Evolutionary conservation across 1,140 invertebrate species (phyloP), one percentile per base, ranked within the genome.

Genomic region (Neodiprion pinetum): DNA sequence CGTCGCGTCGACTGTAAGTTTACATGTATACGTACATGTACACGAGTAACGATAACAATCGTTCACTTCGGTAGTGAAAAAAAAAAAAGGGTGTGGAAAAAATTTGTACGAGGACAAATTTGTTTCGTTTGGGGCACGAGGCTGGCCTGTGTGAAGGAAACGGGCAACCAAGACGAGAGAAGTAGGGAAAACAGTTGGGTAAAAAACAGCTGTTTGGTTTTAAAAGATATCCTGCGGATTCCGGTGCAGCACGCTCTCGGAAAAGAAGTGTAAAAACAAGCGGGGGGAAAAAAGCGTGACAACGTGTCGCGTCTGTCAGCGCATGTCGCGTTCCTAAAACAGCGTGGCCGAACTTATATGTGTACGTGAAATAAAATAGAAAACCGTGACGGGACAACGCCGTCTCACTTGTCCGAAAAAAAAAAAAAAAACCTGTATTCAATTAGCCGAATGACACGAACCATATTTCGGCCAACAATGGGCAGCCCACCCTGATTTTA

Each of bases 221-320:
- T 61, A 61, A 61, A 61, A 61, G 53, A 61, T 4, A 14, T 61
- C 53, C n/a, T 61, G 53, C n/a, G 53, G 53, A 9, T 61, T 40
- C 28, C 28, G 28, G 5, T 0, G 28, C 1, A 40, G 28, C 28
- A 40, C 28, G 28, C 28, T 40, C 28, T 40, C 28, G 28, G 28
- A 17, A 61, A 61, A 61, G 53, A 61, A 17, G 53, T 17, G 53
- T 61, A 17, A 61, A 61, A 61, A 61, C 53, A 61, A 17, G 11
- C 53, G 11, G n/a, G 53, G 53, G n/a, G n/a, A 61, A 61, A 61
- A 61, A 14, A 61, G 11, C 53, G 7, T 17, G 53, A 61, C 53
- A 61, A 61, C 53, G 53, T 61, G 53, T 61, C 53, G n/a, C 53
- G 53, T 61, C 53, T 61, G 53, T 61, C 53, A 61, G n/a, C 53